phyloP scores from a whole-genome alignment of 2,113 vertebrate genomes.

The Psephotus haematonotus region DNA sequence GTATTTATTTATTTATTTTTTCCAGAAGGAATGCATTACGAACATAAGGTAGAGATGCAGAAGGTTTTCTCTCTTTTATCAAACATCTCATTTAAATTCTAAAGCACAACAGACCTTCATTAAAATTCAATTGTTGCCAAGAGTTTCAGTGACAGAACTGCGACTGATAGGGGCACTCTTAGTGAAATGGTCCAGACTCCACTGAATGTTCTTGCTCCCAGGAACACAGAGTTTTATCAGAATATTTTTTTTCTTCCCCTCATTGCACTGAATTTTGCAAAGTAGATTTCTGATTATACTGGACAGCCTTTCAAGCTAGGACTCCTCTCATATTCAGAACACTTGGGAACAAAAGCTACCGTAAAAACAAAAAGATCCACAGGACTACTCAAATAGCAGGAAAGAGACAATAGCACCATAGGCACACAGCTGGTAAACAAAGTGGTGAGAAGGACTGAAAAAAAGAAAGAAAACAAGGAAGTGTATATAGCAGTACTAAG shows the following conservation, averaged over 20 bases:
- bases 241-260: not conserved
- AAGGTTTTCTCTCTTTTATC: slow-evolving; percentile 6
- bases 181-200: not conserved
- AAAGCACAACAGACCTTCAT: slow-evolving; percentile 25
- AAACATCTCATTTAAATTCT: slow-evolving; percentile 49
- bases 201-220: not conserved
- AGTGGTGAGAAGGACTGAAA: not conserved
- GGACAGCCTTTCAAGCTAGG: slow-evolving; percentile 1
- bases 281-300: not conserved
- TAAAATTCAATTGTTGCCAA: slow-evolving; percentile 43
- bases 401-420: not conserved
- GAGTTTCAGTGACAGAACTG: slow-evolving; percentile 14
- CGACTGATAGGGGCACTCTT: not conserved
- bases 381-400: not conserved
- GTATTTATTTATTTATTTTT: slow-evolving; percentile 8
- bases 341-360: not conserved
- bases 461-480: not conserved
- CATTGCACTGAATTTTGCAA: not conserved
- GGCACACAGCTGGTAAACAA: not conserved
- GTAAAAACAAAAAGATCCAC: not conserved
- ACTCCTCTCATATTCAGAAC: not conserved
- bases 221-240: not conserved
- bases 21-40: not conserved
- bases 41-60: not conserved
- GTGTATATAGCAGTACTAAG: not conserved